phyloP scores from a whole-genome alignment of 30 jellyfish, hydroid and myxozoan species.

The Mastigias papua region DNA sequence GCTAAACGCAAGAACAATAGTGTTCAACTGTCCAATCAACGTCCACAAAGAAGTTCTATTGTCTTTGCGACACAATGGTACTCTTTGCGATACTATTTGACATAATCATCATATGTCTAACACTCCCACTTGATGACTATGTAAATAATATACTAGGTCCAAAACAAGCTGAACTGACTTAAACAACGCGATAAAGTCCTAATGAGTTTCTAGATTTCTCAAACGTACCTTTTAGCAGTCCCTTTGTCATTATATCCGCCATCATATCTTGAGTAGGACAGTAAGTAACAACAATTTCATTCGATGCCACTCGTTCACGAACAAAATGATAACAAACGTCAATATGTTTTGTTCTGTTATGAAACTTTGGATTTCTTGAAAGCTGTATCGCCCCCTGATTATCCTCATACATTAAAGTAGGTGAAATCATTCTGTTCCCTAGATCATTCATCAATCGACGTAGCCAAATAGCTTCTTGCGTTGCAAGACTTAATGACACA shows the following conservation, averaged over 20 bases:
- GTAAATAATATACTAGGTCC: not conserved
- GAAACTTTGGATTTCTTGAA: slow-evolving; percentile 48
- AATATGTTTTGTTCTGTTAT: slow-evolving; percentile 43
- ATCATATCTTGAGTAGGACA: slow-evolving; percentile 59
- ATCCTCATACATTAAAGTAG: slow-evolving; percentile 21
- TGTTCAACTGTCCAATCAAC: no score
- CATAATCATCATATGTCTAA: slow-evolving; percentile 31
- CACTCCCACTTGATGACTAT: slow-evolving; percentile 46
- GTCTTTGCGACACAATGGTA: not conserved
- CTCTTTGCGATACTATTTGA: not conserved
- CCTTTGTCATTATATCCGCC: slow-evolving; percentile 53
- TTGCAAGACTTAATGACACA: slow-evolving; percentile 41
- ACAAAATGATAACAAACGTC: slow-evolving; percentile 39
- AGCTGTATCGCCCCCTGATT: slow-evolving; percentile 64
- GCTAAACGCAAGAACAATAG: no score
- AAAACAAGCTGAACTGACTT: slow-evolving; percentile 8
- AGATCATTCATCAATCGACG: slow-evolving; percentile 45
- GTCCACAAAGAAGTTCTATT: no score
- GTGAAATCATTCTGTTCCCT: slow-evolving; percentile 44
- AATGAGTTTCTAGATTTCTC: slow-evolving; percentile 15
- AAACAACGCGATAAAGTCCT: slow-evolving; percentile 29
- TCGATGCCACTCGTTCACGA: slow-evolving; percentile 26
- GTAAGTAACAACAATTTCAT: slow-evolving; percentile 9
- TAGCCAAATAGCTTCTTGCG: slow-evolving; percentile 71
- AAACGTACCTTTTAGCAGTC: slow-evolving; percentile 33